A percentile compares a stretch with the other conserved stretches of the same genome.
Conservation (phyloP, 2,797 vertebrate species). For the Tinamus major region DNA sequence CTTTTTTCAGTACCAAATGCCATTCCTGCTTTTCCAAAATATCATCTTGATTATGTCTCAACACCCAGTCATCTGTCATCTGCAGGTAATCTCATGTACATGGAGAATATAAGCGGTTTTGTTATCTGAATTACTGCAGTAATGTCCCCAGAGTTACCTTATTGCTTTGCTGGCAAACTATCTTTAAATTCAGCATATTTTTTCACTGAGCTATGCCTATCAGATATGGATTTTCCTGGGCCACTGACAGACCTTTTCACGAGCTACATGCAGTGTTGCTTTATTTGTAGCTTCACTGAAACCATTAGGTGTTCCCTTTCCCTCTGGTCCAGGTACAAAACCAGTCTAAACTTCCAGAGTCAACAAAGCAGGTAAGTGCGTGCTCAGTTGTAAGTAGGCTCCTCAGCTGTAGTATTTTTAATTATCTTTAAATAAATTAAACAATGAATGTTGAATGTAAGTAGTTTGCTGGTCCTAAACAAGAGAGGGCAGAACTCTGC, state of each 20-base stretch:
- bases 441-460: not conserved
- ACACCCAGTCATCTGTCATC: not conserved
- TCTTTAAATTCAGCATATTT: not conserved
- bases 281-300: not conserved
- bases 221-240: not conserved
- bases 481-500: not conserved
- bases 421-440: not conserved
- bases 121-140: not conserved
- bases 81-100: not conserved
- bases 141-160: not conserved
- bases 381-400: not conserved
- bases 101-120: not conserved
- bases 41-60: not conserved
- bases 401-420: not conserved
- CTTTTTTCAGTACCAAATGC: not conserved
- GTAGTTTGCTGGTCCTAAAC: not conserved
- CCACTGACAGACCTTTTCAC: not conserved
- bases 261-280: not conserved
- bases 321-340: not conserved
- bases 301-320: not conserved
- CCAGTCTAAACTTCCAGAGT: not conserved
- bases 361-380: not conserved
- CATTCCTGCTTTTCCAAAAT: not conserved
- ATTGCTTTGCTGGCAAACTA: not conserved
- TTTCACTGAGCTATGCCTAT: not conserved